Percentiles rank a stretch among this genome's conserved stretches.
phyloP scores from a whole-genome alignment of 2,888 invertebrate species.

The Eumacrocentrus americanus region DNA sequence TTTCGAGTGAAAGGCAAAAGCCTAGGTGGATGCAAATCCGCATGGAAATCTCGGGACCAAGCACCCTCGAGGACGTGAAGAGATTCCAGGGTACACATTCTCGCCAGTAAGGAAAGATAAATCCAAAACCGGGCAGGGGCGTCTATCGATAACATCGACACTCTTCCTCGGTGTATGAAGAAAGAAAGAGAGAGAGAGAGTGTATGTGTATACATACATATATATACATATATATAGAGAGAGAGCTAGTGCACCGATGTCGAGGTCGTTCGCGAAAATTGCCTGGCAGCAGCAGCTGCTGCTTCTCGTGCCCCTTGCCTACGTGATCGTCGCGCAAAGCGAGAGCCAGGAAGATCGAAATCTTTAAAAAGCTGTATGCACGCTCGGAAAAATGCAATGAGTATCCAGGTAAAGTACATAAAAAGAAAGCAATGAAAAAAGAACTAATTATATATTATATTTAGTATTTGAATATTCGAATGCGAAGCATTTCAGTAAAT shows the following conservation, averaged over 20 bases:
- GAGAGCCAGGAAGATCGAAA: conserved; percentile 6
- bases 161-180: neutral
- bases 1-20: neutral
- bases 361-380: conserved; percentile 4
- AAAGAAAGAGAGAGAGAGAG: neutral
- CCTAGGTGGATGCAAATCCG: neutral
- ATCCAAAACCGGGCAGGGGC: neutral
- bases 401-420: neutral
- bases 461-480: neutral
- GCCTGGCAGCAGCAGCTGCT: conserved; percentile 20
- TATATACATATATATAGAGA: neutral
- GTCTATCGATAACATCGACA: conserved; percentile 7
- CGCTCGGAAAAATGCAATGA: neutral
- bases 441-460: neutral
- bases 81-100: neutral
- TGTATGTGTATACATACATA: neutral
- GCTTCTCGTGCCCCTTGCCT: neutral
- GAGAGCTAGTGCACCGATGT: neutral
- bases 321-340: neutral
- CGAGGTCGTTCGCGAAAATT: conserved; percentile 21
- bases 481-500: neutral
- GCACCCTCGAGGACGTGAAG: neutral
- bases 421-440: neutral
- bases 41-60: neutral
- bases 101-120: neutral